Conservation (phyloP, 2,888 invertebrate genomes). For the Augochlorella aurata region DNA sequence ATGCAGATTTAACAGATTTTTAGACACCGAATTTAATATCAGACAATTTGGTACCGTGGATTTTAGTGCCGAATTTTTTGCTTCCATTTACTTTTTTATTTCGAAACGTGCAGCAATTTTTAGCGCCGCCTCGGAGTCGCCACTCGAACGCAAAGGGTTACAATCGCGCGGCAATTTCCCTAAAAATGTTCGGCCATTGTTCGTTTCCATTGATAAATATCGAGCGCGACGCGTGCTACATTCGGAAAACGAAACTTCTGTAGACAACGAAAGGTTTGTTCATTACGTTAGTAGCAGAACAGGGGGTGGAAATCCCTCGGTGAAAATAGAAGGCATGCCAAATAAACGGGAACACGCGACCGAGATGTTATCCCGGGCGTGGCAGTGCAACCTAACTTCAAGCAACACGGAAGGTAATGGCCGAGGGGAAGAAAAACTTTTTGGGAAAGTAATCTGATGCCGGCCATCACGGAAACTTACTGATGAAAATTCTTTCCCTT, state of each 20-base stretch:
- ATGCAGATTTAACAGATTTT: no score
- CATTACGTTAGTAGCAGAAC: constrained; percentile 43
- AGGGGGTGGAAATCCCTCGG: constrained; percentile 37
- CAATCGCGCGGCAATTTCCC: background rate
- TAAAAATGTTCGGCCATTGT: background rate
- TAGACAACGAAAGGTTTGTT: constrained; percentile 30
- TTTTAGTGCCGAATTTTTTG: no score
- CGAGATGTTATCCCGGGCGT: constrained; percentile 65
- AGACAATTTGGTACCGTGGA: no score
- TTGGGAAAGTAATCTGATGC: constrained; percentile 32
- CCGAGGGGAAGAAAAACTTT: constrained; percentile 35
- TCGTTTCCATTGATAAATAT: background rate
- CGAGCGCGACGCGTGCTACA: background rate
- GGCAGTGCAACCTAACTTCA: constrained; percentile 45
- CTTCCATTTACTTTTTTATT: no score
- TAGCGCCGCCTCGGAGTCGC: no score
- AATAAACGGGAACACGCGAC: constrained; percentile 71
- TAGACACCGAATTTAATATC: no score
- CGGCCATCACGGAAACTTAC: constrained; percentile 29
- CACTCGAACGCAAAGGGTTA: no score
- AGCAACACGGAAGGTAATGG: constrained; percentile 50
- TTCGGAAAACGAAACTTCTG: constrained; percentile 14
- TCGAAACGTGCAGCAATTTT: no score
- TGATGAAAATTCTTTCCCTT: constrained; percentile 21
- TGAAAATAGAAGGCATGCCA: constrained; percentile 65